Percentiles rank a stretch among this genome's conserved stretches.
Evolutionary conservation across 2,113 vertebrate genomes (phyloP).

Genomic region (Amblyornis subalaris): DNA sequence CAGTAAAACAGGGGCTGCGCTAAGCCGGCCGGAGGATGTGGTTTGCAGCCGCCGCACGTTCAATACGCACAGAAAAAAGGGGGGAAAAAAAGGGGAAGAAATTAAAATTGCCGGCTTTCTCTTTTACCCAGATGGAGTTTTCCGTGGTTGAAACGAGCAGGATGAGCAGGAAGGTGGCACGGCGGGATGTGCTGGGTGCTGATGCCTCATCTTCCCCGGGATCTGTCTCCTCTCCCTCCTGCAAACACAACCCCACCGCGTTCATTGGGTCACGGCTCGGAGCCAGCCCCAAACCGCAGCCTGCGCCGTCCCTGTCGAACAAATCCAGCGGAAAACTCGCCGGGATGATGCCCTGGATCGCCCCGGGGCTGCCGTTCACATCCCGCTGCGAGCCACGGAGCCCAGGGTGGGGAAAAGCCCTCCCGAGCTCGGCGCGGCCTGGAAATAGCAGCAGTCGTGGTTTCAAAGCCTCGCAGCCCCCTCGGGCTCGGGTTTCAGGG

Average conservation of each 20-base stretch:
- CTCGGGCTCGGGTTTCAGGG: neutral
- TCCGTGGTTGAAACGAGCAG: neutral
- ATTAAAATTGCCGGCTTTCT: neutral
- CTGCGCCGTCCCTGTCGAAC: neutral
- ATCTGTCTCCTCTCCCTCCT: neutral
- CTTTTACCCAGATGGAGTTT: neutral
- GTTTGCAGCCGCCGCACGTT: neutral
- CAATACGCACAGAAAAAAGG: neutral
- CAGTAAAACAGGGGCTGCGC: neutral
- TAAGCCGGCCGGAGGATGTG: neutral
- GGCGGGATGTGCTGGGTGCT: rapidly evolving
- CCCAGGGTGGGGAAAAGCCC: neutral
- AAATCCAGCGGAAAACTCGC: neutral
- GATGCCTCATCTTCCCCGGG: neutral
- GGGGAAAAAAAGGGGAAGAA: rapidly evolving
- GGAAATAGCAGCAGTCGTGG: neutral
- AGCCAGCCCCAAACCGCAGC: neutral
- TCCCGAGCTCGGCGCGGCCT: neutral
- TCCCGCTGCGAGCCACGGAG: rapidly evolving
- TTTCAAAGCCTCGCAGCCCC: neutral
- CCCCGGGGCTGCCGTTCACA: rapidly evolving
- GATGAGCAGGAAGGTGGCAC: neutral
- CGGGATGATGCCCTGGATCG: rapidly evolving
- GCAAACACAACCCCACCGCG: neutral
- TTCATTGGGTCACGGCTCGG: rapidly evolving